phyloP scores from a whole-genome alignment of 2,797 vertebrate genomes.

The Margarornis squamiger region DNA sequence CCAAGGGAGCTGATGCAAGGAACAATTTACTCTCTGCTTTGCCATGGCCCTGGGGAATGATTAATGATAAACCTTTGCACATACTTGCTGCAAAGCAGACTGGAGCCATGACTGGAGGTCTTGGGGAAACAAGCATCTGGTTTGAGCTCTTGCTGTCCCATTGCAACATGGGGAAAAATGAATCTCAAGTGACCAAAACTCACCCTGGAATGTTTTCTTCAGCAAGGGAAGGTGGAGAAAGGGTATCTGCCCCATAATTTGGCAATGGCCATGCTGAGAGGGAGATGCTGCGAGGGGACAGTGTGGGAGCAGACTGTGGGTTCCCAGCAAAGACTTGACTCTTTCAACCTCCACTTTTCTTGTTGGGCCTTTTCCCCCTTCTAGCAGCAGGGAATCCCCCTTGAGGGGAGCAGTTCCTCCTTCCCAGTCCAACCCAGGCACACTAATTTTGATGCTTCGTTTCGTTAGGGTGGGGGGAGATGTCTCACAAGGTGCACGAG shows the following conservation, averaged over 20 bases:
- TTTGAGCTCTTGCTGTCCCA: constrained; percentile 7
- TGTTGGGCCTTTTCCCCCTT: background rate
- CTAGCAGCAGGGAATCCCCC: constrained; percentile 6
- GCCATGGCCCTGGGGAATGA: constrained; percentile 10
- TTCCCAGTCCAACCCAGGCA: background rate
- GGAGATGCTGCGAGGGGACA: background rate
- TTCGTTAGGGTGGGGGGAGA: background rate
- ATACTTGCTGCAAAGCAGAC: constrained; percentile 38
- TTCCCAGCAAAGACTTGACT: constrained; percentile 65
- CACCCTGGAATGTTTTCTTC: constrained; percentile 19
- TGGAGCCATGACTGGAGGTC: background rate
- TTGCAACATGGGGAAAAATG: background rate
- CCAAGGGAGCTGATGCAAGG: constrained; percentile 54
- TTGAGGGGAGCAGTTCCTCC: background rate
- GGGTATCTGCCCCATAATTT: background rate
- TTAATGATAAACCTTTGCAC: constrained; percentile 36
- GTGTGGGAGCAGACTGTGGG: background rate
- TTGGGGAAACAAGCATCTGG: constrained; percentile 36
- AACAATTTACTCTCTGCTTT: constrained; percentile 21
- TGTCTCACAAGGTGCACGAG: background rate
- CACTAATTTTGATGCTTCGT: accelerated
- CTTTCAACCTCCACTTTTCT: constrained; percentile 58
- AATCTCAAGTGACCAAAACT: background rate
- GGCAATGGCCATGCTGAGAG: background rate
- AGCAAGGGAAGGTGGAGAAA: constrained; percentile 14